phyloP scores from a whole-genome alignment of 2,113 vertebrate species.

The Jacana jacana region DNA sequence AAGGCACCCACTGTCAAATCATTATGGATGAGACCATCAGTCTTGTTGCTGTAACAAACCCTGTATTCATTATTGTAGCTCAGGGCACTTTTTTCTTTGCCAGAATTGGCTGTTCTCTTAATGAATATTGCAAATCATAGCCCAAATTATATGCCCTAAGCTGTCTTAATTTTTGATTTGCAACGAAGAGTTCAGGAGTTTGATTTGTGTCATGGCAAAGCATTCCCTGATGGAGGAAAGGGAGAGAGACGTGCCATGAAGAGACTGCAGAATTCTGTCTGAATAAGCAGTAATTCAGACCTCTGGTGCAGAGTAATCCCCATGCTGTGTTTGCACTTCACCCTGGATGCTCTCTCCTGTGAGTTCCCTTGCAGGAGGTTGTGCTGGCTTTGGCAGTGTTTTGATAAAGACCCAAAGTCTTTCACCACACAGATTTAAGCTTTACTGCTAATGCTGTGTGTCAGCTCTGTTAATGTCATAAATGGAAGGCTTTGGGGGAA shows the following conservation, averaged over 20 bases:
- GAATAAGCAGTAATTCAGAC: not conserved
- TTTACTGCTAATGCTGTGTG: not conserved
- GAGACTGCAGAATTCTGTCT: not conserved
- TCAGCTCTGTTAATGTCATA: not conserved
- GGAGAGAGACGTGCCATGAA: not conserved
- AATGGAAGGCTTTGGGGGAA: not conserved
- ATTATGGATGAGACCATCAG: slow-evolving; percentile 26
- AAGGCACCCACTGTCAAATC: slow-evolving; percentile 37
- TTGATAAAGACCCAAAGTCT: not conserved
- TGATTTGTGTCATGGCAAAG: slow-evolving; percentile 11
- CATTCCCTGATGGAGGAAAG: not conserved
- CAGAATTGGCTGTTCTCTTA: slow-evolving; percentile 40
- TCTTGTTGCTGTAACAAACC: slow-evolving; percentile 49
- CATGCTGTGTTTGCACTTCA: not conserved
- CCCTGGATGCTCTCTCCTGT: not conserved
- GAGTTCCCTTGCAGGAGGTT: not conserved
- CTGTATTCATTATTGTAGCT: slow-evolving; percentile 45
- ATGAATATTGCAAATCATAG: slow-evolving; percentile 32
- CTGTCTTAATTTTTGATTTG: slow-evolving; percentile 42
- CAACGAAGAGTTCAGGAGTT: not conserved
- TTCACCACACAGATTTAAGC: not conserved
- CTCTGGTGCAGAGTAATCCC: not conserved
- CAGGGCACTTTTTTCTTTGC: slow-evolving; percentile 1
- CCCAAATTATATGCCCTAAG: slow-evolving; percentile 19
- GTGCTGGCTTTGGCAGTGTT: not conserved